phyloP scores from a whole-genome alignment of 2,888 invertebrate genomes.

The Salpingus planirostris region DNA sequence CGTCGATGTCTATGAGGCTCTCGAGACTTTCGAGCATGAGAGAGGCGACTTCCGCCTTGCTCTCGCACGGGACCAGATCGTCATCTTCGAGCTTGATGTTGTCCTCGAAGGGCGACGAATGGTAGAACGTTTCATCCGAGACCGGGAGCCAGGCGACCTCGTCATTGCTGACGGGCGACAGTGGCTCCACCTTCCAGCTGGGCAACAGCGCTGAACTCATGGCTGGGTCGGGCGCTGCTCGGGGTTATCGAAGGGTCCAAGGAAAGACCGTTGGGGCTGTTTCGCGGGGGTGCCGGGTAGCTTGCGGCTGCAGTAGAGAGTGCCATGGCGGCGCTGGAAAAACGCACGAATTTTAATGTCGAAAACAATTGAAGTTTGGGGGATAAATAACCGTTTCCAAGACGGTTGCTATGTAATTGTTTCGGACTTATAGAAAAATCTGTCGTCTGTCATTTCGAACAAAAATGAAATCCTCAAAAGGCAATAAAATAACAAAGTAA shows the following conservation, averaged over 20 bases:
- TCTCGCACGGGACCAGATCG: slow-evolving; percentile 26
- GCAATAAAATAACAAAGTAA: background rate
- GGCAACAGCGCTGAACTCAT: slow-evolving; percentile 33
- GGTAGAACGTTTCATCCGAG: slow-evolving; percentile 33
- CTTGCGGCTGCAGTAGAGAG: slow-evolving; percentile 55
- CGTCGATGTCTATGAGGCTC: slow-evolving; percentile 46
- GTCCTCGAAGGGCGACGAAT: slow-evolving; percentile 30
- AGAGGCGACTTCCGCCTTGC: slow-evolving; percentile 51
- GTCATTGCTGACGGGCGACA: slow-evolving; percentile 43
- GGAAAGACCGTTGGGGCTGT: slow-evolving; percentile 32
- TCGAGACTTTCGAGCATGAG: slow-evolving; percentile 54
- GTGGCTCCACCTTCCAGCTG: slow-evolving; percentile 47
- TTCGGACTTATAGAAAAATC: background rate
- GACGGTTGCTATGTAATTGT: background rate
- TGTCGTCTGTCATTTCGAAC: background rate
- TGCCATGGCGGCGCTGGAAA: slow-evolving; percentile 78
- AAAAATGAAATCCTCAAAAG: background rate
- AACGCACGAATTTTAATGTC: too few species aligned
- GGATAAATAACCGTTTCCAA: background rate
- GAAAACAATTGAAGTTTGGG: slow-evolving; percentile 16
- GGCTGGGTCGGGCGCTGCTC: slow-evolving; percentile 19
- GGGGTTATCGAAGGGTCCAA: slow-evolving; percentile 11
- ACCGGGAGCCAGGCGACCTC: slow-evolving; percentile 29
- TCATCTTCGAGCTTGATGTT: slow-evolving; percentile 30
- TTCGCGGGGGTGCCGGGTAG: slow-evolving; percentile 46